Conservation (phyloP, 2,797 vertebrate species). For the Oceanodroma leucorhoa region DNA sequence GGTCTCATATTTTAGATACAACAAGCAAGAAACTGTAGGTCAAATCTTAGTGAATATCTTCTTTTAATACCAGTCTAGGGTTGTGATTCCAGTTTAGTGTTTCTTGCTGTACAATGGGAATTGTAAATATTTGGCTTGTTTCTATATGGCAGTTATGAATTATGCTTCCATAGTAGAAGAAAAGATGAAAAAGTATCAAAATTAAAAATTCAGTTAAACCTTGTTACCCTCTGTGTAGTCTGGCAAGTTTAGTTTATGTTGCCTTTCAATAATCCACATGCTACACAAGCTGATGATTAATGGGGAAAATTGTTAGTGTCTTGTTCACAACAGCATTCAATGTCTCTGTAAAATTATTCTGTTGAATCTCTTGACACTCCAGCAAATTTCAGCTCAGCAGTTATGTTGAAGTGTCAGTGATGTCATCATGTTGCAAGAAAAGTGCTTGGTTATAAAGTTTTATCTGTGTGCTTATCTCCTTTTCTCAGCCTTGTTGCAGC, state of each 20-base stretch:
- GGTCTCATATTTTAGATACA: background rate
- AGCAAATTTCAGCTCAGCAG: background rate
- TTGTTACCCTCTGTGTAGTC: background rate
- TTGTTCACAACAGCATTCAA: background rate
- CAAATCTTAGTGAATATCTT: background rate
- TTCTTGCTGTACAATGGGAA: background rate
- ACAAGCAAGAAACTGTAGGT: background rate
- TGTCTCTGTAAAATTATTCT: background rate
- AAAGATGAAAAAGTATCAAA: background rate
- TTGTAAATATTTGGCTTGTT: background rate
- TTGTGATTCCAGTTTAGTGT: background rate
- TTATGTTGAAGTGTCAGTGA: background rate
- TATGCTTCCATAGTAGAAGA: background rate
- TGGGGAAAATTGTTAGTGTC: background rate
- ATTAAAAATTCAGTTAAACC: background rate
- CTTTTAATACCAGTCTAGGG: background rate
- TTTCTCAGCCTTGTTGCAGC: background rate
- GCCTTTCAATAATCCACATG: background rate
- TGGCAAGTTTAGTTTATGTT: background rate
- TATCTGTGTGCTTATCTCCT: background rate
- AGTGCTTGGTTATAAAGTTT: background rate
- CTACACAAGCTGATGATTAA: background rate
- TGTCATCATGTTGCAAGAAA: background rate
- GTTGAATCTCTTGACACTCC: background rate
- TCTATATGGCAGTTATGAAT: background rate